A percentile compares a stretch with the other conserved stretches of the same genome.
phyloP scores from a whole-genome alignment of 2,113 vertebrate genomes.

The Equus przewalskii region DNA sequence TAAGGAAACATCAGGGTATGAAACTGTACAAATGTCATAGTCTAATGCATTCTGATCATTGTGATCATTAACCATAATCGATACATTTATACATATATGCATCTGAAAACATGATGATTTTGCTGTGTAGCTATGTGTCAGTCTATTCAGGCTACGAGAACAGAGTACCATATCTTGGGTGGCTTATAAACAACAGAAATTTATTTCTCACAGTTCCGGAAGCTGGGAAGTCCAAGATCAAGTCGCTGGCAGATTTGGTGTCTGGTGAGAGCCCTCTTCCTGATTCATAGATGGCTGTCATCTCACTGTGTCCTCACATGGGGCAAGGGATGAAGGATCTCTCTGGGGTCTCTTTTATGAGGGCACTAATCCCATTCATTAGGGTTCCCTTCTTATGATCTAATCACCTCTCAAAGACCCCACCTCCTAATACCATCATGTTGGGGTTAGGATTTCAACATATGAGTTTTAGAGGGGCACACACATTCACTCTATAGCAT shows the following conservation, averaged over 20 bases:
- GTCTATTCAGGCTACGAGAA: no score
- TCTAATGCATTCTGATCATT: not conserved
- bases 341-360: not conserved
- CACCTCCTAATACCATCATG: not conserved
- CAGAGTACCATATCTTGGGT: not conserved
- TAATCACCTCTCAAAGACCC: not conserved
- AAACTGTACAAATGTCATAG: not conserved
- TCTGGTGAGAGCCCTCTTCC: not conserved
- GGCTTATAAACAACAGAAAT: not conserved
- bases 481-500: not conserved
- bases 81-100: not conserved
- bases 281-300: not conserved
- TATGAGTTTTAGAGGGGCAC: not conserved
- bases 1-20: not conserved
- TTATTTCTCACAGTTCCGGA: not conserved
- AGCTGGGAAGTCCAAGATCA: not conserved
- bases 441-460: not conserved
- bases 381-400: not conserved
- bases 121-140: not conserved
- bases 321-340: no score
- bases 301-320: not conserved
- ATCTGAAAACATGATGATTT: not conserved
- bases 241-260: not conserved
- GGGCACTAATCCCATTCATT: not conserved
- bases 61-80: not conserved